Evolutionary conservation across 1,140 invertebrate genomes (phyloP).

Genomic region (Sminthurinus signatus): DNA sequence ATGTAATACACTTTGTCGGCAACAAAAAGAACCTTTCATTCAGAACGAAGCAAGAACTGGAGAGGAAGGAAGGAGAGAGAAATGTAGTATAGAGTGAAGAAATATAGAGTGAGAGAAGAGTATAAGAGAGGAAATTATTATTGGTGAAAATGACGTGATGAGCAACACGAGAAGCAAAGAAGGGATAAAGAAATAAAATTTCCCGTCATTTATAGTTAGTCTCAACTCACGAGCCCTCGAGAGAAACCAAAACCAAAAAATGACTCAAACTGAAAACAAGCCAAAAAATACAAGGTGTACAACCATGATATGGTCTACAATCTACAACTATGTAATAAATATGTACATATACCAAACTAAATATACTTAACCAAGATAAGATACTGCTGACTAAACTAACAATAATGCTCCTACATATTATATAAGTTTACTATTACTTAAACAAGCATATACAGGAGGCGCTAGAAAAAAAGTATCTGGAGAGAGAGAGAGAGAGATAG

Average conservation of each 20-base stretch:
- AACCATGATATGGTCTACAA: neutral
- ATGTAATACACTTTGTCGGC: conserved; percentile 9
- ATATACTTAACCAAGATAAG: too few relatives aligned
- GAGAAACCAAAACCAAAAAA: neutral
- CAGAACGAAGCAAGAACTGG: neutral
- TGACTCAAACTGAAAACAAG: neutral
- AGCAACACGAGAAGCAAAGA: conserved; percentile 19
- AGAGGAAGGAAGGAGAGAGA: too few relatives aligned
- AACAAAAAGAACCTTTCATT: neutral
- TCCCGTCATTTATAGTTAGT: conserved; percentile 21
- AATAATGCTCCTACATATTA: too few relatives aligned
- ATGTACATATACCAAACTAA: too few relatives aligned
- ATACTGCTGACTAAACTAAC: too few relatives aligned
- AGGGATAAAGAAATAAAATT: conserved; percentile 12
- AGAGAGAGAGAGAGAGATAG: too few relatives aligned
- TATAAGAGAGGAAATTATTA: neutral
- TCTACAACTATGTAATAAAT: too few relatives aligned
- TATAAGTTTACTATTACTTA: too few relatives aligned
- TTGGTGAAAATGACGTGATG: conserved; percentile 5
- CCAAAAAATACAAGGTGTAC: neutral
- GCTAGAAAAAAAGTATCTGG: too few relatives aligned
- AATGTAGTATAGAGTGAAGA: too few relatives aligned
- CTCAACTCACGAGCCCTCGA: conserved; percentile 4
- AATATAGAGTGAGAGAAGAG: neutral
- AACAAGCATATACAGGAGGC: too few relatives aligned